Conservation (phyloP, 37 sponge, comb jelly and placozoan genomes). For the Aplysina aerophoba region DNA sequence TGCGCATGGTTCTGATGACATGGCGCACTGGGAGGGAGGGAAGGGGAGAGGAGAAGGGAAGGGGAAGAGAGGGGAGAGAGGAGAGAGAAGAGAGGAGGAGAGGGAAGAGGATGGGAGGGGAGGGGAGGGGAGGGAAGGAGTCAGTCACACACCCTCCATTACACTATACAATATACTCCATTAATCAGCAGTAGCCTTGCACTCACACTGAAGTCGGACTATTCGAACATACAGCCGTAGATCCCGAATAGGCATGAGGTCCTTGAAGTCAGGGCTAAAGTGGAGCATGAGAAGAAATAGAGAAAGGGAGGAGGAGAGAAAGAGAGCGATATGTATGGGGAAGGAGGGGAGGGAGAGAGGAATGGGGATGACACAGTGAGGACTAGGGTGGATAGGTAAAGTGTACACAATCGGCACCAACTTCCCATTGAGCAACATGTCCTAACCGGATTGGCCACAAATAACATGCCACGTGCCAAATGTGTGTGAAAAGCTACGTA, state of each 20-base stretch:
- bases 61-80: neutral
- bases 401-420: no score
- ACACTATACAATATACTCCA: no score
- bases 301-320: conserved; percentile 23
- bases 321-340: neutral
- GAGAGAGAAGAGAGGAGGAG: neutral
- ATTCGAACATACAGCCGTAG: neutral
- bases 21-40: neutral
- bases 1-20: neutral
- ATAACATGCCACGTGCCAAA: neutral
- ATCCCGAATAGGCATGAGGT: neutral
- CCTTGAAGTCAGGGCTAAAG: conserved; percentile 16
- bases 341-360: conserved; percentile 14
- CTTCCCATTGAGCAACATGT: no score
- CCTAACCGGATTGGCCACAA: neutral
- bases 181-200: no score
- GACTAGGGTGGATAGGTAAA: neutral
- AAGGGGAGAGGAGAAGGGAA: neutral
- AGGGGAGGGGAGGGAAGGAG: neutral
- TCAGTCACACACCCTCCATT: no score
- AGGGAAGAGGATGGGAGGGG: neutral
- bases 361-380: conserved; percentile 22
- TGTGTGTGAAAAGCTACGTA: no score
- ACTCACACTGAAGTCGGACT: conserved; percentile 24
- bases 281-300: neutral